Evolutionary conservation across 1,140 invertebrate genomes (phyloP), one percentile per base, ranked within the genome.

Genomic region (Telenomus remus): DNA sequence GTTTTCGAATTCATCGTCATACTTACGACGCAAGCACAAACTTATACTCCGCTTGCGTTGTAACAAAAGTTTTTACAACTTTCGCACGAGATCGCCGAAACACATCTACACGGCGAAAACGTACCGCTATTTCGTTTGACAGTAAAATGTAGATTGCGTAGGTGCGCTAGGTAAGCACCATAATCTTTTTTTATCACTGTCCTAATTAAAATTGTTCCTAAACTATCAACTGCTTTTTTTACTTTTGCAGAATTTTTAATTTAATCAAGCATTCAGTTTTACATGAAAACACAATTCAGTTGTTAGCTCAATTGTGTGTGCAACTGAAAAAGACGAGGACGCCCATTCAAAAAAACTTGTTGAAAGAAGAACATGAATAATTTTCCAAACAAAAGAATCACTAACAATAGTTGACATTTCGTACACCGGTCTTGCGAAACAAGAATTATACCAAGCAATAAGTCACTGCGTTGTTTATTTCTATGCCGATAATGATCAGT

Each of bases 11-110:
- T 78, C 76, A 73, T 73, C 60, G 69, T 63, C 55, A 72, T 78
- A 69, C 69, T 73, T 73, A 73, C 69, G 60, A 73, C 69, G 56
- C 54, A 69, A 72, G 68, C 64, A 69, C 50, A 57, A 66, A 73
- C 68, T 78, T 70, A 66, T 65, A 60, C 59, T 77, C 47, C 12
- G 4, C 44, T 64, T 33, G 53, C 42, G 37, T 51, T 63, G 65
- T 66, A 70, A 69, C 76, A 69, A 61, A 72, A 69, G 68, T 81
- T 75, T 81, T 81, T 77, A 76, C 78, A 74, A 78, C 73, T 66
- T 78, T 76, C 70, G 73, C 76, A 76, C 64, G 54, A 69, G 49
- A 76, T 81, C 72, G 72, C 64, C 61, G 37, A 57, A 75, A 77
- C 64, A 69, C 68, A 74, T 73, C 34, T 59, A 64, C 47, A 2